Conservation (phyloP, 2,888 invertebrate genomes). For the Minunthozetes semirufus region DNA sequence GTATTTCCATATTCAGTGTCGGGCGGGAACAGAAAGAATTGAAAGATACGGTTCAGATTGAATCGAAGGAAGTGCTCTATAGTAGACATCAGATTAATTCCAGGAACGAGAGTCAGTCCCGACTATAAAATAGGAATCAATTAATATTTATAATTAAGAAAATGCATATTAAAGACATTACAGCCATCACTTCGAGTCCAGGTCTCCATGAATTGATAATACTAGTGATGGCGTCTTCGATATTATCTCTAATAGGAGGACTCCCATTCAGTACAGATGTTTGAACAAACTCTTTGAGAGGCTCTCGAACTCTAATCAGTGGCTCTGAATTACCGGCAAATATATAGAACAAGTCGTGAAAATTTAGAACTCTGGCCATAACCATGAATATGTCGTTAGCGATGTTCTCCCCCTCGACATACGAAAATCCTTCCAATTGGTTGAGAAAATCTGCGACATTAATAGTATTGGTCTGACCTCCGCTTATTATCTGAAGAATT, state of each 20-base stretch:
- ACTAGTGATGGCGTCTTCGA: conserved; percentile 50
- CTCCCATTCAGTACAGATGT: conserved; percentile 50
- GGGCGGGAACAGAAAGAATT: conserved; percentile 46
- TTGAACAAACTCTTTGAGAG: conserved; percentile 52
- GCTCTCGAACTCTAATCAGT: conserved; percentile 51
- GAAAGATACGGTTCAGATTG: conserved; percentile 47
- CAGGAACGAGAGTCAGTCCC: conserved; percentile 47
- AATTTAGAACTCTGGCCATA: conserved; percentile 47
- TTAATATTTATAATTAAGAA: not conserved
- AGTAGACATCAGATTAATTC: conserved; percentile 50
- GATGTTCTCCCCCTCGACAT: conserved; percentile 50
- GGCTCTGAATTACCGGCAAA: conserved; percentile 50
- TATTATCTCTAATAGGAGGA: conserved; percentile 48
- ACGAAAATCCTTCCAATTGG: conserved; percentile 48
- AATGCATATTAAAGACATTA: conserved; percentile 41
- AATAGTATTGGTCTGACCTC: conserved; percentile 38
- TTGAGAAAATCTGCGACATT: conserved; percentile 51
- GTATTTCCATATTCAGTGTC: conserved; percentile 39
- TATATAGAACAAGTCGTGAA: conserved; percentile 49
- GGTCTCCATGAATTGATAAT: conserved; percentile 51
- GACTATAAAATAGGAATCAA: conserved; percentile 39
- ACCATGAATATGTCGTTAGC: conserved; percentile 46
- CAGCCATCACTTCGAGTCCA: conserved; percentile 49
- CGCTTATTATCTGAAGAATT: conserved; percentile 20
- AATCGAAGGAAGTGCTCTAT: conserved; percentile 47